Conservation (phyloP, 2,888 invertebrate species). For the Cephus spinipes region DNA sequence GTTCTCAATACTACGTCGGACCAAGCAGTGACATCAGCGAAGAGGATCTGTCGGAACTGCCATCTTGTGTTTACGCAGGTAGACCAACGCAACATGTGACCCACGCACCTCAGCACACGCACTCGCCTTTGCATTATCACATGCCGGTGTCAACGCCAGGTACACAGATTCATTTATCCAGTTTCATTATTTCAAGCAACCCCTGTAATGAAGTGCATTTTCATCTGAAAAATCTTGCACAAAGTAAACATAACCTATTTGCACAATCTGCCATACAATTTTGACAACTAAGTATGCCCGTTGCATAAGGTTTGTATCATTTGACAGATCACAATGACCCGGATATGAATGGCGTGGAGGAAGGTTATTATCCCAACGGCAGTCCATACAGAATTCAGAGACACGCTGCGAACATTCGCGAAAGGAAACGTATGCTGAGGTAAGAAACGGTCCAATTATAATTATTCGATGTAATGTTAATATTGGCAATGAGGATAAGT, state of each 20-base stretch:
- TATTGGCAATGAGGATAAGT: background rate
- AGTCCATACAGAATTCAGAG: slow-evolving; percentile 90
- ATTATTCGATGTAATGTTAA: background rate
- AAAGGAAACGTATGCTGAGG: slow-evolving; percentile 98
- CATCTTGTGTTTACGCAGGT: slow-evolving; percentile 84
- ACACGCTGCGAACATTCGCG: slow-evolving; percentile 95
- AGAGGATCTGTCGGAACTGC: slow-evolving; percentile 78
- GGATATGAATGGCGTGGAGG: slow-evolving; percentile 64
- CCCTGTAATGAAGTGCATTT: background rate
- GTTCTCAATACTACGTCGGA: slow-evolving; percentile 60
- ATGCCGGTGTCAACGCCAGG: slow-evolving; percentile 61
- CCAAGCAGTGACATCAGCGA: slow-evolving; percentile 69
- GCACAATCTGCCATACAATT: background rate
- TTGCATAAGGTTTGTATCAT: slow-evolving; percentile 19
- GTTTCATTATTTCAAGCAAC: background rate
- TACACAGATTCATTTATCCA: slow-evolving; percentile 30
- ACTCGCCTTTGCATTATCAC: slow-evolving; percentile 61
- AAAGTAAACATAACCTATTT: background rate
- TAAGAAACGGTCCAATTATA: slow-evolving; percentile 64
- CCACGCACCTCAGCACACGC: slow-evolving; percentile 56
- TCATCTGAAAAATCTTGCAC: background rate
- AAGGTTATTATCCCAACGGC: slow-evolving; percentile 75
- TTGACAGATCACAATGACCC: slow-evolving; percentile 56
- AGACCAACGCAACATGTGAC: slow-evolving; percentile 67
- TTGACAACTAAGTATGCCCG: slow-evolving; percentile 2